A percentile compares a stretch with the other conserved stretches of the same genome.
Conservation (phyloP, 2,113 vertebrate genomes). For the Riparia riparia region DNA sequence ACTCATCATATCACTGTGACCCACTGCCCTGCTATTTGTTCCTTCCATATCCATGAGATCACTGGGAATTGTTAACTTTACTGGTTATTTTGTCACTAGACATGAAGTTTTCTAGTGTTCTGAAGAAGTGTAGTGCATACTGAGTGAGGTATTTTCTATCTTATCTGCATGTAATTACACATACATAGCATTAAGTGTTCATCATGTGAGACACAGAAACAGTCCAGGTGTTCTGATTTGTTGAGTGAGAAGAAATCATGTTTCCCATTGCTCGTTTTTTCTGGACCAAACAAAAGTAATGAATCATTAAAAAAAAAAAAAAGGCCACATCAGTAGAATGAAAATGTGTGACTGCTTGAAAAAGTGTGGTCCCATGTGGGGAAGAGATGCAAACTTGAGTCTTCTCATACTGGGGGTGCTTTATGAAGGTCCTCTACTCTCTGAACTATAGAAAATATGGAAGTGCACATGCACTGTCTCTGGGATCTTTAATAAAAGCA, state of each 20-base stretch:
- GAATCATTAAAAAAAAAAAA: background rate
- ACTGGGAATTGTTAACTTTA: background rate
- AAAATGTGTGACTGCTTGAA: background rate
- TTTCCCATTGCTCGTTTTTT: background rate
- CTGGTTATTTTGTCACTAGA: background rate
- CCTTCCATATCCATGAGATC: background rate
- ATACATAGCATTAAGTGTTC: background rate
- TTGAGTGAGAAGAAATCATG: background rate
- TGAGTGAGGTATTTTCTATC: background rate
- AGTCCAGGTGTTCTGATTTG: background rate
- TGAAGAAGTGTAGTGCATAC: background rate
- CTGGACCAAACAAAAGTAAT: background rate
- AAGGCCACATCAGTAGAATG: background rate
- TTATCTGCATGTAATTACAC: background rate
- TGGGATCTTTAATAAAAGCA: background rate
- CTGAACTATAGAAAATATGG: background rate
- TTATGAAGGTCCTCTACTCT: background rate
- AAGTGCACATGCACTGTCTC: background rate
- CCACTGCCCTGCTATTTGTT: background rate
- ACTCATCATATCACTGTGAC: background rate
- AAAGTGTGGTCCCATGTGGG: background rate
- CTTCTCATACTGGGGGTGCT: background rate
- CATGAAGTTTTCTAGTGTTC: background rate
- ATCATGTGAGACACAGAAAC: background rate
- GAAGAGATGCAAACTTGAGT: background rate